These are phyloP conservation scores for Parazoanthus swiftii DNA, from an alignment of 92 coral and sea anemone species.

Conservation along the genomic window DNA sequence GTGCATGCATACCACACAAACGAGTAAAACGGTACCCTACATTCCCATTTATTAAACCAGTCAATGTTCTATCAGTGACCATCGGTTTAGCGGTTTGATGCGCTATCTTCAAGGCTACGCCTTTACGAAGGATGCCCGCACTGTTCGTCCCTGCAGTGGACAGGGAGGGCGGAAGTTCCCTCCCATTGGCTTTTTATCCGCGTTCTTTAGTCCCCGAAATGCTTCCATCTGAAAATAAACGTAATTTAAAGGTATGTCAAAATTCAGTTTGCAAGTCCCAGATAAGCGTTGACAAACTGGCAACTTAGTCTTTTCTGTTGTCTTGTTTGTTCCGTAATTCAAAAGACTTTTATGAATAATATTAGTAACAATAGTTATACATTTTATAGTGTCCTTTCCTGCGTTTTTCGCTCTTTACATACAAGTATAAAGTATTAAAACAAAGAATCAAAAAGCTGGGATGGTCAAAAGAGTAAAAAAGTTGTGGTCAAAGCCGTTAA, in stretches of 20 bases:
- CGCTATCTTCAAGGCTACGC: not conserved
- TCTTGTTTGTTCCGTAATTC: too few species aligned
- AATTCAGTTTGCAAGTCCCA: not conserved
- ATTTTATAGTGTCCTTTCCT: too few species aligned
- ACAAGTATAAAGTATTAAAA: too few species aligned
- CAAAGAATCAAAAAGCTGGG: too few species aligned
- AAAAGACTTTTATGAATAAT: too few species aligned
- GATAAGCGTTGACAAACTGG: not conserved
- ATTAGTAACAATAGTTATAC: too few species aligned
- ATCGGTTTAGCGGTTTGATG: not conserved
- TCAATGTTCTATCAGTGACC: not conserved
- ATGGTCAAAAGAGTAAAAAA: too few species aligned
- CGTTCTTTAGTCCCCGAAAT: conserved; percentile 39
- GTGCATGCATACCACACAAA: too few species aligned
- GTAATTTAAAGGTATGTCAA: not conserved
- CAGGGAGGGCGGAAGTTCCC: conserved; percentile 62
- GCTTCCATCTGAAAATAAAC: conserved; percentile 52
- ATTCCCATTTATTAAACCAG: not conserved
- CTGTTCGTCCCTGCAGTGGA: conserved; percentile 48
- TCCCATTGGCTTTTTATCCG: conserved; percentile 30
- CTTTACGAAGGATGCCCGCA: conserved; percentile 40
- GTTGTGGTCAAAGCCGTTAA: too few species aligned
- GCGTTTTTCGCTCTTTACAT: too few species aligned
- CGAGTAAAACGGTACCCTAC: not conserved
- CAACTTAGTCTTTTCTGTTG: too few species aligned